These are phyloP conservation scores for Horisme vitalbata DNA, from an alignment of 2,888 invertebrate genomes.

Conservation along the genomic window DNA sequence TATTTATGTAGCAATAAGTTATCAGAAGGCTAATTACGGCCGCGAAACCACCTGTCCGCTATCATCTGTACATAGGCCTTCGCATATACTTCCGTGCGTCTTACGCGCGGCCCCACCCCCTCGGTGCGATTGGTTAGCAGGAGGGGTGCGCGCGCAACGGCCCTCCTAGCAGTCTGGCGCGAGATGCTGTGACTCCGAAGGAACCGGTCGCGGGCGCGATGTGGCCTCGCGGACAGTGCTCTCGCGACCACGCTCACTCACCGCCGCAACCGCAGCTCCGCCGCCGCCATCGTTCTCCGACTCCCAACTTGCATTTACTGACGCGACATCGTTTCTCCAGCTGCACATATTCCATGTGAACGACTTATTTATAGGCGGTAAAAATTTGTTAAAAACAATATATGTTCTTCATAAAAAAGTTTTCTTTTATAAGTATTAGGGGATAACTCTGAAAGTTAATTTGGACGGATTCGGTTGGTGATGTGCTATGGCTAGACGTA, in stretches of 20 bases:
- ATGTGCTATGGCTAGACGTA: conserved; percentile 75
- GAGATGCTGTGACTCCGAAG: conserved; percentile 68
- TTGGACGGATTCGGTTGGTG: conserved; percentile 52
- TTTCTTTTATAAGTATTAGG: background rate
- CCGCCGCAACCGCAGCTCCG: conserved; percentile 35
- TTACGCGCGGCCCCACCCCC: conserved; percentile 79
- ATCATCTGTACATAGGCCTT: conserved; percentile 82
- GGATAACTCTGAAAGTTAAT: conserved; percentile 29
- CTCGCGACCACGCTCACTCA: conserved; percentile 63
- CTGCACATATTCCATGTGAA: conserved; percentile 1
- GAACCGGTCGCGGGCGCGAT: conserved; percentile 71
- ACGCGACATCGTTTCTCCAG: conserved; percentile 8
- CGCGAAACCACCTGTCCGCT: conserved; percentile 83
- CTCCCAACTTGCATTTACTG: conserved; percentile 8
- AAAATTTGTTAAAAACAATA: no score
- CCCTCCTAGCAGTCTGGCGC: conserved; percentile 71
- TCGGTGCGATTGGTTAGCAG: conserved; percentile 65
- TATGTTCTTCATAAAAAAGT: no score
- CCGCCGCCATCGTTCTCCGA: conserved; percentile 13
- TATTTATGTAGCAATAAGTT: conserved; percentile 80
- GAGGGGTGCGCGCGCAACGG: conserved; percentile 74
- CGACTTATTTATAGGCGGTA: no score
- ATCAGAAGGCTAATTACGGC: conserved; percentile 80
- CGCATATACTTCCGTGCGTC: conserved; percentile 82
- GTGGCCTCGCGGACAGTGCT: conserved; percentile 67